Evolutionary conservation across 2,888 invertebrate genomes (phyloP).

Genomic region (Ochropacha duplaris): DNA sequence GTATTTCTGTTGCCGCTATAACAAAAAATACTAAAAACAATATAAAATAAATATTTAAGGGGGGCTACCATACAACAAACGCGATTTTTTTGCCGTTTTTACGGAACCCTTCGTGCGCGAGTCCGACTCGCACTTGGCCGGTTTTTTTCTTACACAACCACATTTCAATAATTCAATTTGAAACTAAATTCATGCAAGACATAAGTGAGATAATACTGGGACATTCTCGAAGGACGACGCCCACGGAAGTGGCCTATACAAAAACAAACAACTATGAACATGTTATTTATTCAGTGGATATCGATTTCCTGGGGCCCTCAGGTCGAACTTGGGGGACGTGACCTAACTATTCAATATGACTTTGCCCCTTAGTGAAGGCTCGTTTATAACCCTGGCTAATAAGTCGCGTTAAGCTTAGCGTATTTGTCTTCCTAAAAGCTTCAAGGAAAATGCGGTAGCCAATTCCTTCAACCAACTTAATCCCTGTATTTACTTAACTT

Average conservation of each 20-base stretch:
- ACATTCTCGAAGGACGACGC: background rate
- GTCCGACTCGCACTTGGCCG: no score
- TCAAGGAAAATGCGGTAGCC: constrained; percentile 12
- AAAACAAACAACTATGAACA: constrained; percentile 29
- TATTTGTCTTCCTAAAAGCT: constrained; percentile 6
- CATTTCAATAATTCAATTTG: background rate
- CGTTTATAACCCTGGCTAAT: constrained; percentile 28
- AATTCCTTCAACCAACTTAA: constrained; percentile 8
- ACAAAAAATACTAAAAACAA: no score
- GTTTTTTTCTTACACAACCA: no score
- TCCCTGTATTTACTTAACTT: background rate
- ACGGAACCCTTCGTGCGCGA: no score
- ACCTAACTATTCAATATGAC: constrained; percentile 30
- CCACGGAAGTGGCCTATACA: constrained; percentile 21
- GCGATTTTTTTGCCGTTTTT: no score
- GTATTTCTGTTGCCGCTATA: no score
- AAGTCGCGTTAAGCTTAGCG: constrained; percentile 16
- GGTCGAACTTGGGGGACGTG: constrained; percentile 33
- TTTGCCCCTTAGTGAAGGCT: constrained; percentile 12
- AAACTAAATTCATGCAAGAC: background rate
- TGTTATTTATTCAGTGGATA: constrained; percentile 49
- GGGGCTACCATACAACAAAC: no score
- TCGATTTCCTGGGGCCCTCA: constrained; percentile 32
- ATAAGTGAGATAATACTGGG: background rate
- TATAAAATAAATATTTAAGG: no score